Evolutionary conservation across 2,113 vertebrate species (phyloP).

Genomic region (Phodopus roborovskii): DNA sequence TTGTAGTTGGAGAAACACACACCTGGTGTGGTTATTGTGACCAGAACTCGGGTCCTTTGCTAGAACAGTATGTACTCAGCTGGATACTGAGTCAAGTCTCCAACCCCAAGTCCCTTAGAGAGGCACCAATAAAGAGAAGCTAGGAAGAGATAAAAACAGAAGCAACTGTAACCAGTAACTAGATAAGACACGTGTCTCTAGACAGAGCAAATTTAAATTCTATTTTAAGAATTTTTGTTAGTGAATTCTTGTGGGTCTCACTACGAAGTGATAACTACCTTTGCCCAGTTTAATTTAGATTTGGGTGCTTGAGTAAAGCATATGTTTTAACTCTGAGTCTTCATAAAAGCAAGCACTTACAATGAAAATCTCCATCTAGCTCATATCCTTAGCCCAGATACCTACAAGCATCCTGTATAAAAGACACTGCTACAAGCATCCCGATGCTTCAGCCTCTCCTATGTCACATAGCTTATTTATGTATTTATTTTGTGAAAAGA

Average conservation of each 20-base stretch:
- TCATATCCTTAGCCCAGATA: not conserved
- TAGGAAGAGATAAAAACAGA: not conserved
- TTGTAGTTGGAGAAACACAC: not conserved
- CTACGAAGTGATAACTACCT: fast-evolving
- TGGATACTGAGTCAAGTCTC: not conserved
- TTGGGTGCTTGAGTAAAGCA: not conserved
- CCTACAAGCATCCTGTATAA: not conserved
- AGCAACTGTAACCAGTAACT: not conserved
- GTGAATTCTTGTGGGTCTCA: not conserved
- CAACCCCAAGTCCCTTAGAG: not conserved
- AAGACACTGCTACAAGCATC: not conserved
- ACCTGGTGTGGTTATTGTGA: not conserved
- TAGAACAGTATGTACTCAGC: not conserved
- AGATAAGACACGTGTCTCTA: not conserved
- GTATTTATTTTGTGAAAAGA: not conserved
- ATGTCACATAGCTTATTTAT: not conserved
- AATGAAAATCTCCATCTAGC: not conserved
- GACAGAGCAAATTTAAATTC: not conserved
- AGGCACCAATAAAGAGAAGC: not conserved
- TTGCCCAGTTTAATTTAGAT: not conserved
- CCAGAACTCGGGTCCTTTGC: not conserved
- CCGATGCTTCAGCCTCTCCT: not conserved
- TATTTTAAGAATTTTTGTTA: not conserved
- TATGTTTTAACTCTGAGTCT: not conserved
- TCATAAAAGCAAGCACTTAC: not conserved